phyloP scores from a whole-genome alignment of 2,113 vertebrate genomes.

The Rana temporaria region DNA sequence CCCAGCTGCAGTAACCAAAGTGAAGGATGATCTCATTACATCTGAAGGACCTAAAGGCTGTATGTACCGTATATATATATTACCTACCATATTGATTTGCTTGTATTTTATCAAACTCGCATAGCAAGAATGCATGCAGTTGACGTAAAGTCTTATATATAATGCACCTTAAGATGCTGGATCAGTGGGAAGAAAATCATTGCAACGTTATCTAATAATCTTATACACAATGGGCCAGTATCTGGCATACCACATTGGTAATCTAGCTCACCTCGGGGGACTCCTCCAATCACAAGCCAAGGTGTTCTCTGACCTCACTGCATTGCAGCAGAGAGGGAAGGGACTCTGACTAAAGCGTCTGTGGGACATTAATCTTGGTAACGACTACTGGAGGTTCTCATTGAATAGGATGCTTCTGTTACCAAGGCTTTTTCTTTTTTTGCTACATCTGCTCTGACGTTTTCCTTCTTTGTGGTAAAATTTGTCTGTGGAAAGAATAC shows the following conservation, averaged over 20 bases:
- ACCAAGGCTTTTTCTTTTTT: no score
- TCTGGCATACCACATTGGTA: neutral
- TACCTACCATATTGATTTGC: no score
- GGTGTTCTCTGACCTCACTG: slow-evolving; percentile 34
- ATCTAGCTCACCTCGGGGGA: no score
- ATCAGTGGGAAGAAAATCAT: slow-evolving; percentile 23
- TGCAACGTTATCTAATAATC: neutral
- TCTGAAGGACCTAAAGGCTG: no score
- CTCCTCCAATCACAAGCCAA: slow-evolving; percentile 21
- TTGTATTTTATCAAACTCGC: no score
- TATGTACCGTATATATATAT: no score
- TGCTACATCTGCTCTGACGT: no score
- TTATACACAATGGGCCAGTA: neutral
- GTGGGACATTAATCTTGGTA: neutral
- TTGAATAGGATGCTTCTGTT: no score
- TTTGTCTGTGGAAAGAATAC: no score
- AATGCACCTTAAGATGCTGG: neutral
- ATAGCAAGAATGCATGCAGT: neutral
- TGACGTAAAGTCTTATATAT: neutral
- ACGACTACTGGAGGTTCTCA: neutral
- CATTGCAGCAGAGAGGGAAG: slow-evolving; percentile 13
- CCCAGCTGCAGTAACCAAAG: no score
- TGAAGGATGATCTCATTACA: no score
- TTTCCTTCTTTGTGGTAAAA: no score
- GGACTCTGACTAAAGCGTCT: neutral